Base-by-base conservation (phyloP, 2,113 vertebrate genomes). In the Oncorhynchus gorbuscha region DNA sequence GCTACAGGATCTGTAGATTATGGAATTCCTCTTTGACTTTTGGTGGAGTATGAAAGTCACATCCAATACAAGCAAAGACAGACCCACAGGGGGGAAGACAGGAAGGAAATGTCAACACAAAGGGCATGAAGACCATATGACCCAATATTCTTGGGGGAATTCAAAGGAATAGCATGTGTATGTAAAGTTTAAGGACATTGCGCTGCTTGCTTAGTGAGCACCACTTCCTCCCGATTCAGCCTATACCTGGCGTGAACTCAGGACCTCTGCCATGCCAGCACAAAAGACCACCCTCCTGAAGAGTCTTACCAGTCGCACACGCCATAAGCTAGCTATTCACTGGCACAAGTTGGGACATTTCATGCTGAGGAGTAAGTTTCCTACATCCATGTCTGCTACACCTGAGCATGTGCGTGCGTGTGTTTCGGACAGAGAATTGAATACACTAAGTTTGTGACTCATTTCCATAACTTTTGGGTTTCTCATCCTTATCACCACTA, bases 11-110 rank as follows among this genome's bases (percentile, higher is more conserved):
- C 76, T 61, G 61, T 61, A 81, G 69, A 81, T 35, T 16, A 69
- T 75, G 69, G 58, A 70, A 84, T 80, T 86, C 72, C 64, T 75
- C 26, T n/a, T 14, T 28, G 24, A 51, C 62, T 73, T 62, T 77
- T 81, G 74, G 26, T 78, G 76, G 75, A 55, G 51, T 74, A 39
- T 61, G 67, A 73, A 32, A 6, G 51, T 72, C 55, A 51, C 48
- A 72, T 84, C 80, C 85, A 86, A 84, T 74, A 84, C 71, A 82
- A 86, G 68, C 82, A 70, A 9, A 45, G 59, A 65, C 32, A 64
- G 78, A 71, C 78, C 68, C 77, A 68, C 71, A 11, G 28, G 81
- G 76, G 83, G 77, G 75, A 67, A 69, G 58, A 72, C 61, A 69
- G 78, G 74, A 78, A 71, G 64, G 76, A 77, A 76, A 72, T 26